Evolutionary conservation across 2,888 invertebrate genomes (phyloP).

Genomic region (Microchrysa polita): DNA sequence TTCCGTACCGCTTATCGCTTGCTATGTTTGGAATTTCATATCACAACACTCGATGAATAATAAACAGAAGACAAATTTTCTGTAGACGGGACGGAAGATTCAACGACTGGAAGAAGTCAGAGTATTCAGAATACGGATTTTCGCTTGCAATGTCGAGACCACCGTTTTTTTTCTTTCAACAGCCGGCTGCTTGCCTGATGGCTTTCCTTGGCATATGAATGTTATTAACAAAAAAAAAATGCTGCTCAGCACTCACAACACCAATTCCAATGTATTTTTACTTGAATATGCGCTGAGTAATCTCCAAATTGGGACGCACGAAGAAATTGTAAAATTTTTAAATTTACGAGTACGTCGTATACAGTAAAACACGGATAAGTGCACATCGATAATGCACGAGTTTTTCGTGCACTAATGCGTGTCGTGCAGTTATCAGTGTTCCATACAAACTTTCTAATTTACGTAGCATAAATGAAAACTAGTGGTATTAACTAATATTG

Average conservation of each 20-base stretch:
- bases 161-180: not conserved
- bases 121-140: too few species aligned
- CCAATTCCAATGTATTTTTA: slow-evolving; percentile 23
- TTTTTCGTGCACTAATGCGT: too few species aligned
- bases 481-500: too few species aligned
- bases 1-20: slow-evolving; percentile 4
- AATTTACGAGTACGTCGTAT: not conserved
- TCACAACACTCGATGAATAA: slow-evolving; percentile 24
- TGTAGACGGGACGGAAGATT: not conserved
- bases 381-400: too few species aligned
- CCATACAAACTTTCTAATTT: too few species aligned
- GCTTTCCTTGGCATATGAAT: not conserved
- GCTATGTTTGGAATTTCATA: slow-evolving; percentile 13
- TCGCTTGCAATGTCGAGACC: not conserved
- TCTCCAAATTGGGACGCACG: slow-evolving; percentile 20
- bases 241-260: slow-evolving; percentile 16
- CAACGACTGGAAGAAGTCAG: too few species aligned
- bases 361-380: too few species aligned
- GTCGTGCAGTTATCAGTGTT: too few species aligned
- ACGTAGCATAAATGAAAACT: too few species aligned
- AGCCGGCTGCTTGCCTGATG: not conserved
- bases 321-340: slow-evolving; percentile 1
- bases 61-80: not conserved
- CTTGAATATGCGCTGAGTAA: slow-evolving; percentile 21
- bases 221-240: not conserved